phyloP scores from a whole-genome alignment of 2,797 vertebrate species.

The Urosaurus nigricauda region DNA sequence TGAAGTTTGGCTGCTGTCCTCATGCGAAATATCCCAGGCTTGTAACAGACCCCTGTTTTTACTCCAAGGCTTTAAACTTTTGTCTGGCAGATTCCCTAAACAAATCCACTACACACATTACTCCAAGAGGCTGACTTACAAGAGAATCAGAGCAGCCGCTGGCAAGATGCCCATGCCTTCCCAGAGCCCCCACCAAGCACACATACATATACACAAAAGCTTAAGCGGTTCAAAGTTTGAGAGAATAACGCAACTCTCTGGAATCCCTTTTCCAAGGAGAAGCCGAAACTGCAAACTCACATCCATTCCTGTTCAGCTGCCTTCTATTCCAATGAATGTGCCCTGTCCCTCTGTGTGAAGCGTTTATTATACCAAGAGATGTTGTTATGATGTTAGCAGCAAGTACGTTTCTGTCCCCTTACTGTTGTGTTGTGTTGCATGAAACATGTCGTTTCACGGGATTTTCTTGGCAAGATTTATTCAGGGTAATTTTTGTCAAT shows the following conservation, averaged over 20 bases:
- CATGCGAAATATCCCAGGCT: background rate
- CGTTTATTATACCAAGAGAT: rapidly evolving
- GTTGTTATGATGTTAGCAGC: no score
- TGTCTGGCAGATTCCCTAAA: slow-evolving; percentile 18
- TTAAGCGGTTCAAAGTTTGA: rapidly evolving
- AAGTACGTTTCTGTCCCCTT: no score
- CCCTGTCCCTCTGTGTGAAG: rapidly evolving
- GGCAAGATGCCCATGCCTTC: background rate
- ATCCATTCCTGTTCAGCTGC: no score
- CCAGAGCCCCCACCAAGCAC: background rate
- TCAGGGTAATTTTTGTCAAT: no score
- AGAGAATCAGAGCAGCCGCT: rapidly evolving
- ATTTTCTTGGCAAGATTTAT: no score
- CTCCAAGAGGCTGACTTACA: background rate
- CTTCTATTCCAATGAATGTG: background rate
- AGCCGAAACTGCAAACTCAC: background rate
- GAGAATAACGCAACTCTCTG: rapidly evolving
- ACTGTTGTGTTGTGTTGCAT: no score
- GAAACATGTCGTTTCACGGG: no score
- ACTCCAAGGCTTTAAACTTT: background rate
- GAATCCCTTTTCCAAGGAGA: rapidly evolving
- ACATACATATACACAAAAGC: background rate
- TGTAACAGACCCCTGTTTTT: background rate
- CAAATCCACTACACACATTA: rapidly evolving
- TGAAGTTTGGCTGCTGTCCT: background rate